Evolutionary conservation across 2,113 vertebrate genomes (phyloP).

Genomic region (Myotis brandtii): DNA sequence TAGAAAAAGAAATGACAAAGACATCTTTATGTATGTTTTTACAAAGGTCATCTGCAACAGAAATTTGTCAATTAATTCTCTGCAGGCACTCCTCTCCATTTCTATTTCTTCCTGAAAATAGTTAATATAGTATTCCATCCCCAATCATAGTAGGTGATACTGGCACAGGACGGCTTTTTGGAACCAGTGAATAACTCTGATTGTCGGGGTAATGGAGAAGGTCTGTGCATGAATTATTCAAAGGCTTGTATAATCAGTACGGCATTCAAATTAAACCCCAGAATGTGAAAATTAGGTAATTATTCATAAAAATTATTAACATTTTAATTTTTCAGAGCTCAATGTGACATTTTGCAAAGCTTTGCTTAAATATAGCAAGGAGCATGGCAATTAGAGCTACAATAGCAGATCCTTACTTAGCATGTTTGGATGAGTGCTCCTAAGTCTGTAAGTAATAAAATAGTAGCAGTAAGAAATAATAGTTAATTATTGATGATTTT

Average conservation of each 20-base stretch:
- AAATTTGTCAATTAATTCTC: conserved; percentile 70
- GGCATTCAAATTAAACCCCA: conserved; percentile 74
- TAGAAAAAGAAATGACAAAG: conserved; percentile 19
- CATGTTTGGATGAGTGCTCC: background rate
- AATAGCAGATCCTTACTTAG: background rate
- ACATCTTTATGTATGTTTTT: conserved; percentile 17
- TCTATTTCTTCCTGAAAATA: conserved; percentile 33
- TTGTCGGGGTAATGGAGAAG: conserved; percentile 68
- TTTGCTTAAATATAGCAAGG: conserved; percentile 67
- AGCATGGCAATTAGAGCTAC: conserved; percentile 33
- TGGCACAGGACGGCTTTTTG: conserved; percentile 57
- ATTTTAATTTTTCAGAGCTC: conserved; percentile 79
- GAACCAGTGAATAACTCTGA: conserved; percentile 32
- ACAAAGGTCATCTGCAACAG: conserved; percentile 58
- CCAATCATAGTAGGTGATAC: conserved; percentile 30
- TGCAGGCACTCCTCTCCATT: background rate
- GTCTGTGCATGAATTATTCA: conserved; percentile 78
- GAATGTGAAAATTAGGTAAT: conserved; percentile 78
- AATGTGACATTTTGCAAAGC: conserved; percentile 69
- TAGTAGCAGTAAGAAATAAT: background rate
- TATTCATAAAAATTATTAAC: conserved; percentile 80
- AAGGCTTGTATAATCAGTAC: conserved; percentile 73
- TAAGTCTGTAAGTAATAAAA: background rate
- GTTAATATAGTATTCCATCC: conserved; percentile 11
- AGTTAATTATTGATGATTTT: background rate